These are phyloP conservation scores for Augochlorella aurata DNA, from an alignment of 2,888 invertebrate genomes.

Conservation along the genomic window DNA sequence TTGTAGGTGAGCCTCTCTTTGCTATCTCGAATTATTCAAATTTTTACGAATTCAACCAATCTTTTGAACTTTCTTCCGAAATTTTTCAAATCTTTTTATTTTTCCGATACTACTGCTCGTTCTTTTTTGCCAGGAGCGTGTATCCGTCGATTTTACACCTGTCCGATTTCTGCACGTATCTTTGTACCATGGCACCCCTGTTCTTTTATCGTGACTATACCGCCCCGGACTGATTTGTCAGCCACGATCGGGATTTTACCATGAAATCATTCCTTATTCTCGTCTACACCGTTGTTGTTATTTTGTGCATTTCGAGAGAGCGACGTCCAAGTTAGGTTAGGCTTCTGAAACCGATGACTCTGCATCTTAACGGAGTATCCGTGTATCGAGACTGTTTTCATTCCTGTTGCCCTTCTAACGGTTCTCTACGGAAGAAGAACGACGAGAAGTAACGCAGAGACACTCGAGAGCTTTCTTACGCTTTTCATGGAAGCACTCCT, in stretches of 20 bases:
- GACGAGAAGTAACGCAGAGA: not conserved
- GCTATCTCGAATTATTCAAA: not conserved
- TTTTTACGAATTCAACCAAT: too few relatives aligned
- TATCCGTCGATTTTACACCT: conserved; percentile 30
- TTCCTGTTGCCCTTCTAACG: conserved; percentile 36
- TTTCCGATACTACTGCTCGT: not conserved
- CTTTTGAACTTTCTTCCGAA: too few relatives aligned
- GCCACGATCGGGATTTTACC: not conserved
- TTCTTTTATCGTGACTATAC: conserved; percentile 20
- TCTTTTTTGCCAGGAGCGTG: conserved; percentile 39
- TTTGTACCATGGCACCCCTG: not conserved
- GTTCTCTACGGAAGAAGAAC: conserved; percentile 18
- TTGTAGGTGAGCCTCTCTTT: conserved; percentile 45
- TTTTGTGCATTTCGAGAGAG: conserved; percentile 39
- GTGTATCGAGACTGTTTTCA: conserved; percentile 31
- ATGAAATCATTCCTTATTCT: not conserved
- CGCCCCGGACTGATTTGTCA: conserved; percentile 39
- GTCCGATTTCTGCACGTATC: conserved; percentile 1
- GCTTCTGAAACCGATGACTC: conserved; percentile 70
- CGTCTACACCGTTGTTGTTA: conserved; percentile 61
- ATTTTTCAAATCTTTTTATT: not conserved
- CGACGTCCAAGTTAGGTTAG: conserved; percentile 66
- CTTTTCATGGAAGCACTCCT: not conserved
- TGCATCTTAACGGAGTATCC: conserved; percentile 70
- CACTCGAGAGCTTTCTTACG: not conserved